A percentile compares a stretch with the other conserved stretches of the same genome.
Conservation (phyloP, 2,113 vertebrate genomes). For the Protobothrops mucrosquamatus region DNA sequence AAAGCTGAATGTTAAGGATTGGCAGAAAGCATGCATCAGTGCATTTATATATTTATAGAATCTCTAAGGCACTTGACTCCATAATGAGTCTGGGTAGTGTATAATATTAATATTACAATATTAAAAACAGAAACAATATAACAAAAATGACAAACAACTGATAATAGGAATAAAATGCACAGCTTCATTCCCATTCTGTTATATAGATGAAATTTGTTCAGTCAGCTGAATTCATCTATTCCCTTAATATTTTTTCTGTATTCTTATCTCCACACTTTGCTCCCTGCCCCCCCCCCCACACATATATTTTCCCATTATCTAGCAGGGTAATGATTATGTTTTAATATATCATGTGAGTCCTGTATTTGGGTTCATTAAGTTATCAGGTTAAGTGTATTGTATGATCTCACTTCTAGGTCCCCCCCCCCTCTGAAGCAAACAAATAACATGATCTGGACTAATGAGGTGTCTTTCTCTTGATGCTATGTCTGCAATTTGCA, state of each 20-base stretch:
- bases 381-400: not conserved
- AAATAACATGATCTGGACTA: not conserved
- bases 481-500: not conserved
- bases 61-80: not conserved
- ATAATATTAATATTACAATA: not conserved
- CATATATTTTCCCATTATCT: not conserved
- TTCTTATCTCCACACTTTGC: not conserved
- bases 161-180: not conserved
- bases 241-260: not conserved
- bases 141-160: not conserved
- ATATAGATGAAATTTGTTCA: not conserved
- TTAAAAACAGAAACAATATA: not conserved
- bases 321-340: not conserved
- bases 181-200: not conserved
- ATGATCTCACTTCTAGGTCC: not conserved
- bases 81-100: not conserved
- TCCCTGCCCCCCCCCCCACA: not conserved
- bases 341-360: not conserved
- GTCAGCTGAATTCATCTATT: not conserved
- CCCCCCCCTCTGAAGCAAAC: not conserved
- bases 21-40: not conserved
- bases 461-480: not conserved
- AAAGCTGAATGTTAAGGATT: not conserved
- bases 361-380: not conserved
- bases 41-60: not conserved